These are phyloP conservation scores for Onthophagus sagittarius DNA, from an alignment of 2,888 invertebrate genomes.

Conservation along the genomic window DNA sequence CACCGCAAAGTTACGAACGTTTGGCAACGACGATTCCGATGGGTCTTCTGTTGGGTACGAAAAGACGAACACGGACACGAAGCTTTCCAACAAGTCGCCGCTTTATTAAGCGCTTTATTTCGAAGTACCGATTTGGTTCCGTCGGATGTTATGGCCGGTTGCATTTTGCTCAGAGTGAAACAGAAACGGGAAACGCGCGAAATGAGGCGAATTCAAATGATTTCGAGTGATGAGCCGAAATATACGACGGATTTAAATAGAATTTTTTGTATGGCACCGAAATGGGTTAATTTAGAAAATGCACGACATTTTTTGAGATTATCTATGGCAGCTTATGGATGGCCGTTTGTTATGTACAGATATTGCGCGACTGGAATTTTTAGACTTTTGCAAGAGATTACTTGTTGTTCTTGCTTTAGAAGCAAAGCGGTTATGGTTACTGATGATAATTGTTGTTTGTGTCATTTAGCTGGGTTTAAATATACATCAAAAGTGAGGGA, in stretches of 20 bases:
- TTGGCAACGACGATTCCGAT: conserved; percentile 70
- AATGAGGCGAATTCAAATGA: conserved; percentile 61
- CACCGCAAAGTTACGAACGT: conserved; percentile 68
- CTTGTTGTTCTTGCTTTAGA: conserved; percentile 65
- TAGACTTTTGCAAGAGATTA: conserved; percentile 63
- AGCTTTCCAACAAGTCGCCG: conserved; percentile 76
- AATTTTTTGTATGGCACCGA: conserved; percentile 62
- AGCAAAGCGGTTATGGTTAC: conserved; percentile 60
- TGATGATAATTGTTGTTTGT: conserved; percentile 89
- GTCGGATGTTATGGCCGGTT: conserved; percentile 83
- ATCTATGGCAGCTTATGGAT: conserved; percentile 82
- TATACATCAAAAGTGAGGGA: conserved; percentile 70
- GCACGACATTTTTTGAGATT: conserved; percentile 75
- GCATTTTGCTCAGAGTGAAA: conserved; percentile 74
- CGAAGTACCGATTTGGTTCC: conserved; percentile 83
- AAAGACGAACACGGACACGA: conserved; percentile 73
- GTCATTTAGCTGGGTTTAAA: conserved; percentile 80
- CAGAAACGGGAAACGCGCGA: conserved; percentile 72
- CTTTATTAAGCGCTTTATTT: conserved; percentile 73
- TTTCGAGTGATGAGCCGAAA: conserved; percentile 63
- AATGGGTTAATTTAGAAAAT: conserved; percentile 78
- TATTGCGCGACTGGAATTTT: conserved; percentile 74
- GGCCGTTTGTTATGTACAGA: conserved; percentile 79
- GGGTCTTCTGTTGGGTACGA: conserved; percentile 71
- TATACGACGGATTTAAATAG: conserved; percentile 57